Conservation (phyloP, 2,888 invertebrate genomes). For the Aquatica leii region DNA sequence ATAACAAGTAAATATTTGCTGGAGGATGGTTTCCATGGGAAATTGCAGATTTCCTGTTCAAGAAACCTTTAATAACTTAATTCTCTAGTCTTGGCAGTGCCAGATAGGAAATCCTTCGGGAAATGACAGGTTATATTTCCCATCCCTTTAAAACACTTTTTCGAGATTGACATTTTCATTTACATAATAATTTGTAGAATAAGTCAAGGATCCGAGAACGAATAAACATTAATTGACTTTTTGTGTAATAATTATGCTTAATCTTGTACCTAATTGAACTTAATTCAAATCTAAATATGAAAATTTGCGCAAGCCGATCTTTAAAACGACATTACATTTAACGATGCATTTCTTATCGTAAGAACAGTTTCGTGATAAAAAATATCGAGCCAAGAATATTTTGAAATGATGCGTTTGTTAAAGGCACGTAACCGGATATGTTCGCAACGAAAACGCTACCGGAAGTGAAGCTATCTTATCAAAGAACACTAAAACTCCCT, state of each 20-base stretch:
- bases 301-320: too few species aligned
- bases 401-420: conserved; percentile 27
- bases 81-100: conserved; percentile 7
- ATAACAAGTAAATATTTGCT: conserved; percentile 17
- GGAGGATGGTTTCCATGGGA: conserved; percentile 20
- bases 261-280: too few species aligned
- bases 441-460: conserved; percentile 31
- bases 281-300: too few species aligned
- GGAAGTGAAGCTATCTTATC: conserved; percentile 35
- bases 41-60: conserved; percentile 25
- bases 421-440: conserved; percentile 34
- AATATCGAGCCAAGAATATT: conserved; percentile 16
- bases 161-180: too few species aligned
- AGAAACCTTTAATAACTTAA: conserved; percentile 27
- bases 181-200: too few species aligned
- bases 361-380: too few species aligned
- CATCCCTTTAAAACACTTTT: too few species aligned
- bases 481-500: conserved; percentile 26
- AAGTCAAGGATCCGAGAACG: too few species aligned
- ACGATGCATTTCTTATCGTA: too few species aligned
- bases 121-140: conserved; percentile 17
- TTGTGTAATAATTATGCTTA: too few species aligned
- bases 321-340: too few species aligned
- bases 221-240: too few species aligned
- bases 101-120: conserved; percentile 11